Conservation (phyloP, 92 coral and sea anemone species). For the Epizoanthus rinbou region DNA sequence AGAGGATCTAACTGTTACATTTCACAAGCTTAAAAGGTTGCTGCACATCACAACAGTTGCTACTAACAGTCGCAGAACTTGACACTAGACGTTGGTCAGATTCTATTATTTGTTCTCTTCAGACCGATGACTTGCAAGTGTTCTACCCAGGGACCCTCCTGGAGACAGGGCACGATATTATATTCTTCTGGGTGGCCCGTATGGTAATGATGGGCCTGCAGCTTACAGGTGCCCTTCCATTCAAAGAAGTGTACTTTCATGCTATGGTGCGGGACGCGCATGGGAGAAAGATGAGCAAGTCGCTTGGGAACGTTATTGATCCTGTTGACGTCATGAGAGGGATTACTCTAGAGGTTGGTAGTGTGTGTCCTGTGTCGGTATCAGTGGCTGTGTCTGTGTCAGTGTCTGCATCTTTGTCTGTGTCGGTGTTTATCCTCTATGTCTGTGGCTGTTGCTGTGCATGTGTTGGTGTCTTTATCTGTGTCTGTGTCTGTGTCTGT, state of each 20-base stretch:
- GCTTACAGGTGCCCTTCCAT: constrained; percentile 88
- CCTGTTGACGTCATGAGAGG: constrained; percentile 98
- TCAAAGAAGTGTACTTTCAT: constrained; percentile 95
- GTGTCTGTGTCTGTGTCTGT: too few species aligned
- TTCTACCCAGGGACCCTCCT: constrained; percentile 95
- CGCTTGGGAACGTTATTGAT: constrained; percentile 97
- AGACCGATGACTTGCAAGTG: constrained; percentile 86
- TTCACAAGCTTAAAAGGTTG: too few species aligned
- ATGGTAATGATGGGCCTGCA: constrained; percentile 98
- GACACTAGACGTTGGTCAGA: background rate
- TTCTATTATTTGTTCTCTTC: constrained; percentile 2
- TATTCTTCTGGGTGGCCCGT: constrained; percentile 99
- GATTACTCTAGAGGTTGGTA: constrained; percentile 82
- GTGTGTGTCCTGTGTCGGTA: too few species aligned
- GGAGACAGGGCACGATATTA: constrained; percentile 98
- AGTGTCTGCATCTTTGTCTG: too few species aligned
- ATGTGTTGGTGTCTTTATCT: too few species aligned
- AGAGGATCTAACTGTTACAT: too few species aligned
- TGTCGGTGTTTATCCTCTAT: too few species aligned
- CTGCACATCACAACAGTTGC: too few species aligned
- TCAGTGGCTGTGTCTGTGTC: too few species aligned
- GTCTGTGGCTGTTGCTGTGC: too few species aligned
- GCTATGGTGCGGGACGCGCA: constrained; percentile 99
- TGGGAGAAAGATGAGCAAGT: constrained; percentile 99
- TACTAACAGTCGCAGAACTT: background rate